Evolutionary conservation across 2,888 invertebrate species (phyloP).

Genomic region (Aphodius granarius): DNA sequence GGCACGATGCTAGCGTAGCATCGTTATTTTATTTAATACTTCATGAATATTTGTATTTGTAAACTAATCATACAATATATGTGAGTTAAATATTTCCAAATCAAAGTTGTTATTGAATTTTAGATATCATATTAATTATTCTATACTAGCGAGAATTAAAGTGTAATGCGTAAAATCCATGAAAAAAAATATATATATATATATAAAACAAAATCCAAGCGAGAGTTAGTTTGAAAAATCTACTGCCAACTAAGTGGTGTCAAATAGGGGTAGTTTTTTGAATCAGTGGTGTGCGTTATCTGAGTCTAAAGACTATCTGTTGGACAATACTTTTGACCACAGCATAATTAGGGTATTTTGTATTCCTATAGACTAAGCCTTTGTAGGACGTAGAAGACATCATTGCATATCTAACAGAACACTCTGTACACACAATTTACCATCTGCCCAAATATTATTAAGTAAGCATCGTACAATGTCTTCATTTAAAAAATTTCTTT

Average conservation of each 20-base stretch:
- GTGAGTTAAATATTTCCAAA: conserved; percentile 50
- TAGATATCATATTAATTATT: conserved; percentile 43
- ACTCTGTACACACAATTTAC: background rate
- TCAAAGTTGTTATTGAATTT: conserved; percentile 50
- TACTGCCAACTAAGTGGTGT: conserved; percentile 53
- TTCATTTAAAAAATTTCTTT: too few relatives aligned
- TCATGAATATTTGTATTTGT: conserved; percentile 44
- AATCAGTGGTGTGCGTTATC: conserved; percentile 44
- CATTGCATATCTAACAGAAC: conserved; percentile 24
- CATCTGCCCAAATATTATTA: conserved; percentile 7
- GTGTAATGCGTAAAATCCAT: background rate
- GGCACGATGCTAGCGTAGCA: conserved; percentile 37
- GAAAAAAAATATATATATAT: too few relatives aligned
- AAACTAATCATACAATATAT: conserved; percentile 47
- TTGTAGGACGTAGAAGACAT: conserved; percentile 33
- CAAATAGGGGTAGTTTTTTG: conserved; percentile 48
- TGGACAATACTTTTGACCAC: conserved; percentile 48
- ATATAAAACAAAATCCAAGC: conserved; percentile 4
- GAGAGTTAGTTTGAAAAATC: conserved; percentile 32
- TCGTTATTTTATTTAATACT: conserved; percentile 32
- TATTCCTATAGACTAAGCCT: conserved; percentile 41
- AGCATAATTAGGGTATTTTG: conserved; percentile 41
- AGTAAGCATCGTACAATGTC: conserved; percentile 1
- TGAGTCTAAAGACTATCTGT: conserved; percentile 46
- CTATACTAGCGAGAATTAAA: conserved; percentile 41